Evolutionary conservation across 2,113 vertebrate genomes (phyloP), one percentile per base, ranked within the genome.

Genomic region (Notechis scutatus): DNA sequence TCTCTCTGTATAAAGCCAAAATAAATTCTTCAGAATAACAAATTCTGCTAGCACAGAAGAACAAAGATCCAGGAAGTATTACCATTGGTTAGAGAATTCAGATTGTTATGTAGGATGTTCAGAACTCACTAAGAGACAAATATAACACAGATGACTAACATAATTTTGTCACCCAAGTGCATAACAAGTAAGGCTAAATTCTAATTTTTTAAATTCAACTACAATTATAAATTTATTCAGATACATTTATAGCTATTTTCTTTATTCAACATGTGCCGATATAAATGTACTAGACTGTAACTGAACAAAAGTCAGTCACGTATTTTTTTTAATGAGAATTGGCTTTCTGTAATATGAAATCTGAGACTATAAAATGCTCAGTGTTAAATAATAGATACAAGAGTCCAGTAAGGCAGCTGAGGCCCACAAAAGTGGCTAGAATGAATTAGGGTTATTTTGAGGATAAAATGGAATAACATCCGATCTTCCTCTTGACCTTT

Each of bases 231-330:
- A 81, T 5, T 88, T 74, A 45, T 14, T 89, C 26, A 97, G 96
- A 86, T 97, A 97, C 97, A 98, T 98, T 97, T 98, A 97, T 98
- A 98, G 97, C 97, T 39, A 81, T 90, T 93, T 95, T 93, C 23
- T 42, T 97, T 95, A 96, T 97, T 61, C 34, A 2, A 47, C 59
- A 26, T 96, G 91, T 34, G 96, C 97, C 96, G 96, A 96, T 97
- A 96, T 97, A 98, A 98, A 98, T 97, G 47, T 96, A 98, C 97
- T 97, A 96, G 95, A 95, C 96, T 93, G 94, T 97, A 95, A 42
- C 95, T 96, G 97, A 98, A 97, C 95, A 97, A 96, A 95, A 56
- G 95, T 89, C 97, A 90, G 96, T 97, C 97, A 93, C 92, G 95
- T 94, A 96, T 57, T 97, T 97, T 97, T 96, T 34, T 34, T 7